These are phyloP conservation scores for Coendou prehensilis DNA, from an alignment of 2,797 vertebrate genomes.

Conservation along the genomic window DNA sequence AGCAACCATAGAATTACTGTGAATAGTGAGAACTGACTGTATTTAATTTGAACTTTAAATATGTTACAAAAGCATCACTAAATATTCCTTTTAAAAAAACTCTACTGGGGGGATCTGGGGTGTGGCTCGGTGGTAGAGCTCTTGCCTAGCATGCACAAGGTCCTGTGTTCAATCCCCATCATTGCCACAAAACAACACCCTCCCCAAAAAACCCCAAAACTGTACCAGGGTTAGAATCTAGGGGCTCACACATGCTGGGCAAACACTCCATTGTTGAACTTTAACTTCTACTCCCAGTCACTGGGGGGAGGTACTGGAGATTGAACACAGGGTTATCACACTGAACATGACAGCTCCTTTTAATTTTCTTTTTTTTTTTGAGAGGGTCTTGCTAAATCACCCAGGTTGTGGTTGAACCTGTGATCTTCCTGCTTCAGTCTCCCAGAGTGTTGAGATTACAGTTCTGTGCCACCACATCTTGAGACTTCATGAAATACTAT, in stretches of 20 bases:
- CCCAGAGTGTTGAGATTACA: not conserved
- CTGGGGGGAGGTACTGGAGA: not conserved
- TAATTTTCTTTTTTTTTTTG: not conserved
- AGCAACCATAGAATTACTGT: not conserved
- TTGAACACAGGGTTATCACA: not conserved
- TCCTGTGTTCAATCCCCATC: not conserved
- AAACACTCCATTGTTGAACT: not conserved
- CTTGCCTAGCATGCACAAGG: not conserved
- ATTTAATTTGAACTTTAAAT: slow-evolving; percentile 50
- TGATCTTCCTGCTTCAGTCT: not conserved
- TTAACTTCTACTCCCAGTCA: not conserved
- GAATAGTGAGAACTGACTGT: not conserved
- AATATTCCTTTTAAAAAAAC: not conserved
- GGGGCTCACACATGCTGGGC: not conserved
- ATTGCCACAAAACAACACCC: not conserved
- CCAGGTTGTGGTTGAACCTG: not conserved
- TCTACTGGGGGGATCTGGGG: not conserved
- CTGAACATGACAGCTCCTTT: not conserved
- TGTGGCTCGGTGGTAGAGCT: not conserved
- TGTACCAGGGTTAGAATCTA: not conserved
- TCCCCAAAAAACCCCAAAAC: not conserved
- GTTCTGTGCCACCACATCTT: not conserved
- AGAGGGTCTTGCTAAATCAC: not conserved
- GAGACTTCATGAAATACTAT: slow-evolving; percentile 22
- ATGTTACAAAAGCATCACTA: slow-evolving; percentile 2